Evolutionary conservation across 2,113 vertebrate genomes (phyloP).

Genomic region (Dryoscopus gambensis): DNA sequence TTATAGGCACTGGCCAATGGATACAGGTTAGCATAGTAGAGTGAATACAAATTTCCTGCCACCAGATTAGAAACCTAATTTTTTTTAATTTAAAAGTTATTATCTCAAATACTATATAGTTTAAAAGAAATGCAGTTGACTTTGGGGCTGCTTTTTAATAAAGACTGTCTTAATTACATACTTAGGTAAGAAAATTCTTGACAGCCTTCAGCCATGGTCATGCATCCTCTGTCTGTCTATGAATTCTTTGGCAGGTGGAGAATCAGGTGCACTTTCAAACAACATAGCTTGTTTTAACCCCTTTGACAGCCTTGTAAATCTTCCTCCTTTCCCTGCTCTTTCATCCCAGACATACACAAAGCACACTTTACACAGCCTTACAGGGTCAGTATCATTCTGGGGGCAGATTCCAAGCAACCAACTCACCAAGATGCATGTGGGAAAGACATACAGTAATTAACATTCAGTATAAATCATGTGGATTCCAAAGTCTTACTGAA

Average conservation of each 20-base stretch:
- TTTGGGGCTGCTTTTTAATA: not conserved
- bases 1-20: not conserved
- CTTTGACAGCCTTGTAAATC: not conserved
- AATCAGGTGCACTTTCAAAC: not conserved
- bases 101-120: not conserved
- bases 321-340: not conserved
- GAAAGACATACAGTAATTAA: not conserved
- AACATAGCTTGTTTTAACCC: not conserved
- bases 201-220: not conserved
- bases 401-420: not conserved
- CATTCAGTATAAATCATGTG: not conserved
- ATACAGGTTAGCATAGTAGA: not conserved
- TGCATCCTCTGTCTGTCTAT: not conserved
- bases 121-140: not conserved
- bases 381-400: not conserved
- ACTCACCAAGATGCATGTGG: not conserved
- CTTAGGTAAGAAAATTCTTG: not conserved
- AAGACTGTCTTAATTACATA: not conserved
- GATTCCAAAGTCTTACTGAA: not conserved
- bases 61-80: not conserved
- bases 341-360: not conserved
- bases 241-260: not conserved
- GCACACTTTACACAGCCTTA: not conserved
- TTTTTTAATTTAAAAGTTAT: not conserved
- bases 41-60: not conserved